Percentiles rank a stretch among this genome's conserved stretches.
phyloP scores from a whole-genome alignment of 2,113 vertebrate genomes.

The Melanocharis versteri region DNA sequence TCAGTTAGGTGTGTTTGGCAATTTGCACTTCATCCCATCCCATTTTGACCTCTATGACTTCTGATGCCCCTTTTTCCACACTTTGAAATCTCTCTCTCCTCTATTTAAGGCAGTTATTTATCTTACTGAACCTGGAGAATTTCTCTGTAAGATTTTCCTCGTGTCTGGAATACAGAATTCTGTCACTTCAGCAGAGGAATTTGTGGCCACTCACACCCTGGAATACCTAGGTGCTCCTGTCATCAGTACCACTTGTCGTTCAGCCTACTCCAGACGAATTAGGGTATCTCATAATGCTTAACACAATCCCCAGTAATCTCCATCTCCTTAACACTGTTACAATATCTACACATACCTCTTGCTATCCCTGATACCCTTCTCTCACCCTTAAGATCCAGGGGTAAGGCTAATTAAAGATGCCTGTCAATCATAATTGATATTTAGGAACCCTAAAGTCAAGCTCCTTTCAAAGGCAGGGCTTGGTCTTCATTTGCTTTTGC shows the following conservation, averaged over 20 bases:
- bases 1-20: background rate
- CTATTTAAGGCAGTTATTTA: background rate
- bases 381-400: background rate
- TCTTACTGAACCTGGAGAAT: background rate
- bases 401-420: background rate
- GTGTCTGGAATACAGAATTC: background rate
- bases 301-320: background rate
- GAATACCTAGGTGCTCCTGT: background rate
- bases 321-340: background rate
- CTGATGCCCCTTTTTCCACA: background rate
- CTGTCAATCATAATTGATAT: background rate
- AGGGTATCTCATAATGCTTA: background rate
- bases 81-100: background rate
- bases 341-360: background rate
- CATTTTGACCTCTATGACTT: background rate
- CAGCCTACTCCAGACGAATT: background rate
- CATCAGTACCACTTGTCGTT: background rate
- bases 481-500: background rate
- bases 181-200: constrained; percentile 1
- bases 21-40: background rate
- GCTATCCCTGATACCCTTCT: background rate
- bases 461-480: background rate
- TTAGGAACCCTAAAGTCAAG: background rate
- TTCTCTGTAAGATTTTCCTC: constrained; percentile 14
- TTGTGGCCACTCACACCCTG: background rate